Evolutionary conservation across 1,140 invertebrate genomes (phyloP).

Genomic region (Papilio aristodemus): DNA sequence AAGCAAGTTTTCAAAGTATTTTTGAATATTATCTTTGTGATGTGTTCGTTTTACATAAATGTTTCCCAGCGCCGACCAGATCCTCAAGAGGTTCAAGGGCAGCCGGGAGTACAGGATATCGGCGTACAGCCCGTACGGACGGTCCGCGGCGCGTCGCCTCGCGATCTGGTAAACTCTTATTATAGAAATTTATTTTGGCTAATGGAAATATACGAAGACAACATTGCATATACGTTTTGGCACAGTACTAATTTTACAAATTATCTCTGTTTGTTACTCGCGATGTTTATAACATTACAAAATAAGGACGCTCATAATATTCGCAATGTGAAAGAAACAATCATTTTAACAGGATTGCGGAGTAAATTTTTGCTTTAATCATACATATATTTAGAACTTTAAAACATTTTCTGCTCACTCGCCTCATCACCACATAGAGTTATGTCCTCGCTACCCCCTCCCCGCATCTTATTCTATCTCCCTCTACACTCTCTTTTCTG

Average conservation of each 20-base stretch:
- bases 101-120: conserved; percentile 75
- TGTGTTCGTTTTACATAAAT: conserved; percentile 6
- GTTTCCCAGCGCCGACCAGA: conserved; percentile 78
- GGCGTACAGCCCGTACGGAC: conserved; percentile 73
- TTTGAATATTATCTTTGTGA: too few species aligned
- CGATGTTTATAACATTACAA: neutral
- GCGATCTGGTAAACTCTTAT: conserved; percentile 71
- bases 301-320: neutral
- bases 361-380: too few species aligned
- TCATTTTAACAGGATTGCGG: neutral
- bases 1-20: too few species aligned
- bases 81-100: conserved; percentile 75
- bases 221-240: conserved; percentile 1
- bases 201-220: conserved; percentile 20
- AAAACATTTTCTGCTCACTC: too few species aligned
- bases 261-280: neutral
- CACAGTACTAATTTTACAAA: conserved; percentile 8
- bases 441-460: too few species aligned
- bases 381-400: too few species aligned
- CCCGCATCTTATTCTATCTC: too few species aligned
- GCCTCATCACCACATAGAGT: too few species aligned
- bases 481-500: too few species aligned
- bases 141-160: conserved; percentile 66
- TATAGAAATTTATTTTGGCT: conserved; percentile 4
- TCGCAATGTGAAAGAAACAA: neutral